Percentiles rank a stretch among this genome's conserved stretches.
These are phyloP conservation scores for Hypselothyrea guttata DNA, from an alignment of 2,888 invertebrate species.

Conservation along the genomic window DNA sequence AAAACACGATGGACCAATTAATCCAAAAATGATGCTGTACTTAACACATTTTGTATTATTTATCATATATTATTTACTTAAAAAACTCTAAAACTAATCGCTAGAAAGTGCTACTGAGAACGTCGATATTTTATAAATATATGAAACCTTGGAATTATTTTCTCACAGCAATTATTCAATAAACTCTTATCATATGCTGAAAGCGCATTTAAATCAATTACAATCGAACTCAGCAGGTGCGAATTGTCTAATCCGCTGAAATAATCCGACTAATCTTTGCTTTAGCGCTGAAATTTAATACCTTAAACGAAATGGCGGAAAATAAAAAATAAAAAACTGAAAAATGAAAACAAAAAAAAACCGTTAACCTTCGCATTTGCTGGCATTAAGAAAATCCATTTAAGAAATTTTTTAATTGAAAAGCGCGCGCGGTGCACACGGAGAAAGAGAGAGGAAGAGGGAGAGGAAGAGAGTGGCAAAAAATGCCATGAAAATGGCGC, in stretches of 20 bases:
- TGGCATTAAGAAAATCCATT: conserved; percentile 45
- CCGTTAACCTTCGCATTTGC: conserved; percentile 13
- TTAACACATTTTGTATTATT: too few species aligned
- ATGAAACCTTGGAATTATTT: too few species aligned
- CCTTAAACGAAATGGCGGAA: conserved; percentile 2
- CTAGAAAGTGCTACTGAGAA: too few species aligned
- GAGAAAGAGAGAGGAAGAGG: conserved; percentile 4
- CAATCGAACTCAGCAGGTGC: neutral
- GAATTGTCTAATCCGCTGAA: neutral
- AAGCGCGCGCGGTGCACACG: conserved; percentile 22
- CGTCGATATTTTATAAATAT: too few species aligned
- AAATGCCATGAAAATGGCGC: neutral
- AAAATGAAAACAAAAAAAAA: conserved; percentile 7
- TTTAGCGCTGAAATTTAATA: conserved; percentile 11
- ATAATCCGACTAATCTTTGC: conserved; percentile 22
- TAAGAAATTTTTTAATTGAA: conserved; percentile 45
- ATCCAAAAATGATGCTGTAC: too few species aligned
- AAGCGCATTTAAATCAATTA: neutral
- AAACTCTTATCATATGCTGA: too few species aligned
- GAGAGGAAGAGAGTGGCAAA: neutral
- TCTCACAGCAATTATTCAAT: too few species aligned
- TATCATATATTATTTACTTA: too few species aligned
- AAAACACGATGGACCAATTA: too few species aligned
- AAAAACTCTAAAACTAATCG: too few species aligned
- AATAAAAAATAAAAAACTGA: conserved; percentile 6